These are phyloP conservation scores for Condylostylus longicornis DNA, from an alignment of 1,140 invertebrate genomes.

Conservation along the genomic window DNA sequence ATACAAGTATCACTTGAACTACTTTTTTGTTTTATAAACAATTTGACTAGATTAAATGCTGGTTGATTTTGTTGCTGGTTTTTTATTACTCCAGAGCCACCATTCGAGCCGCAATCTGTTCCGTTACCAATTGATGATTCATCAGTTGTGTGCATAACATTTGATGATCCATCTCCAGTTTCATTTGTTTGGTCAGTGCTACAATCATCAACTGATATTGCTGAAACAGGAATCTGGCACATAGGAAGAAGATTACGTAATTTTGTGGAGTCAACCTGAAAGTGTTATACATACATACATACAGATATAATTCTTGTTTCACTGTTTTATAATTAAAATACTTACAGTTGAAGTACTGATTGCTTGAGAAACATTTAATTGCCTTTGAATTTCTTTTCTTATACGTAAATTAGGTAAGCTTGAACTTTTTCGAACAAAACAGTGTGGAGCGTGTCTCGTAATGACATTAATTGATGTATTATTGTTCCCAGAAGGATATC, in stretches of 20 bases:
- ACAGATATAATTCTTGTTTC: not conserved
- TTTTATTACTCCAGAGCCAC: constrained; percentile 11
- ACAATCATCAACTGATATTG: constrained; percentile 14
- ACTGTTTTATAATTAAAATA: constrained; percentile 36
- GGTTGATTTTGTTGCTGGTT: constrained; percentile 21
- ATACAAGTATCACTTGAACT: constrained; percentile 44
- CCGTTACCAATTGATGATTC: no score
- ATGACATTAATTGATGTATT: constrained; percentile 35
- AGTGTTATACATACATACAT: constrained; percentile 37
- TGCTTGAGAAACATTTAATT: constrained; percentile 31
- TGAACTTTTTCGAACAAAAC: constrained; percentile 45
- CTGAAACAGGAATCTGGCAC: constrained; percentile 30
- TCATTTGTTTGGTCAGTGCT: not conserved
- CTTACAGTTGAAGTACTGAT: constrained; percentile 45
- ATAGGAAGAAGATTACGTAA: constrained; percentile 28
- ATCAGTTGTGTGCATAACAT: no score
- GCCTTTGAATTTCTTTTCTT: constrained; percentile 8
- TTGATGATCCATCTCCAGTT: not conserved
- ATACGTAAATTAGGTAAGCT: constrained; percentile 54
- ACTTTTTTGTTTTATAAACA: constrained; percentile 81
- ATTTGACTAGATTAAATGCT: constrained; percentile 63
- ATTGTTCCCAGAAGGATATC: constrained; percentile 65
- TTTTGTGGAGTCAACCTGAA: constrained; percentile 35
- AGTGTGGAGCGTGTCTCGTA: constrained; percentile 22
- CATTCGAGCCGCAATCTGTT: constrained; percentile 21